Evolutionary conservation across 1,140 invertebrate genomes (phyloP).

Genomic region (Lordiphosa collinella): DNA sequence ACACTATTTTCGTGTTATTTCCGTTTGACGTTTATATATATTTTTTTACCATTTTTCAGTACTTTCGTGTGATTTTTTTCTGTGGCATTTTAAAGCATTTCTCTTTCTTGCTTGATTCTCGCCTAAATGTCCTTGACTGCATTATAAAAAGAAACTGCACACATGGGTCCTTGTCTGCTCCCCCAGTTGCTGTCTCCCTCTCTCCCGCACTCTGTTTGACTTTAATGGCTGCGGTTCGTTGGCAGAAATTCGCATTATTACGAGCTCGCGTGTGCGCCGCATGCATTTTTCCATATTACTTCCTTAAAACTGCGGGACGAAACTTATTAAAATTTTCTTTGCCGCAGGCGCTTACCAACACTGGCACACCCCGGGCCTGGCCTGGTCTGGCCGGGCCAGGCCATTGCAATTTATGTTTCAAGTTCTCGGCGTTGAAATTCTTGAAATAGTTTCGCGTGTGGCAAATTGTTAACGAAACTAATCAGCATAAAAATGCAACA

Average conservation of each 20-base stretch:
- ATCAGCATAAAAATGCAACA: slow-evolving; percentile 69
- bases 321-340: slow-evolving; percentile 60
- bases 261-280: slow-evolving; percentile 52
- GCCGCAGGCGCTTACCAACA: slow-evolving; percentile 28
- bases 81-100: slow-evolving; percentile 41
- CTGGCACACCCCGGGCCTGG: slow-evolving; percentile 1
- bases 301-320: slow-evolving; percentile 29
- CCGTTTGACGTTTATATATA: slow-evolving; percentile 53
- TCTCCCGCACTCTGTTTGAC: slow-evolving; percentile 5
- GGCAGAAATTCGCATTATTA: slow-evolving; percentile 49
- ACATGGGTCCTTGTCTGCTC: slow-evolving; percentile 4
- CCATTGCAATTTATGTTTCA: slow-evolving; percentile 59
- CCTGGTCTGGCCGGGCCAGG: slow-evolving; percentile 5
- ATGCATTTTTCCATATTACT: slow-evolving; percentile 61
- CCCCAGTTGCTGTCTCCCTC: slow-evolving; percentile 4
- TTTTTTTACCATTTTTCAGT: not conserved
- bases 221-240: slow-evolving; percentile 31
- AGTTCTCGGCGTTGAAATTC: slow-evolving; percentile 52
- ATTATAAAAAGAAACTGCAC: slow-evolving; percentile 32
- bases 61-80: slow-evolving; percentile 10
- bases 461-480: slow-evolving; percentile 71
- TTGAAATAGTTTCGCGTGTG: slow-evolving; percentile 72
- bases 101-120: slow-evolving; percentile 16
- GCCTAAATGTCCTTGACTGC: slow-evolving; percentile 61
- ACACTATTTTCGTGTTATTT: slow-evolving; percentile 67